Conservation (phyloP, 1,140 invertebrate species). For the Eciton burchellii region DNA sequence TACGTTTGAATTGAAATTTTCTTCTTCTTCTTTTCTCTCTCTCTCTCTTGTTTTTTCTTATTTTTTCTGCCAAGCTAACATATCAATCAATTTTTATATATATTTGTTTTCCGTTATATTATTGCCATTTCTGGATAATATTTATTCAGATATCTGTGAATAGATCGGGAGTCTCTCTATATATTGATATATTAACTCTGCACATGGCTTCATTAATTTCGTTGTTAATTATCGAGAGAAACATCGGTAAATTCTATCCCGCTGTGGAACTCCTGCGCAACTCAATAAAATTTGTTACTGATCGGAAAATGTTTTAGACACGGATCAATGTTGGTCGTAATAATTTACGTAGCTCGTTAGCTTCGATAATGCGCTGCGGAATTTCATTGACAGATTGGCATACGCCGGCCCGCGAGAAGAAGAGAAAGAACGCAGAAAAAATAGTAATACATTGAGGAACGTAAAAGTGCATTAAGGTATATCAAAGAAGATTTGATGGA, state of each 20-base stretch:
- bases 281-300: neutral
- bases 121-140: neutral
- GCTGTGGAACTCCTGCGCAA: neutral
- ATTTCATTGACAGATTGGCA: slow-evolving; percentile 25
- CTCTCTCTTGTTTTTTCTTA: too few relatives aligned
- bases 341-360: slow-evolving; percentile 24
- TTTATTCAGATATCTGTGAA: slow-evolving; percentile 1
- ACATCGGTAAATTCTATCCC: neutral
- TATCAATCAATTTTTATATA: neutral
- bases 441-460: neutral
- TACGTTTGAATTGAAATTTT: too few relatives aligned
- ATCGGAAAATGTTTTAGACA: slow-evolving; percentile 18
- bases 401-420: neutral
- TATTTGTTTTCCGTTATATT: neutral
- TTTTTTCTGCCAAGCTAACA: too few relatives aligned
- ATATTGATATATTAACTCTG: slow-evolving; percentile 33
- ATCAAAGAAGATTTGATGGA: slow-evolving; percentile 6
- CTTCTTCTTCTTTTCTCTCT: too few relatives aligned
- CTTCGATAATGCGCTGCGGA: neutral
- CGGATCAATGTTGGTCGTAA: slow-evolving; percentile 24
- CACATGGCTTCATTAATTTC: slow-evolving; percentile 1
- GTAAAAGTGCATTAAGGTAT: neutral
- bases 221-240: slow-evolving; percentile 24
- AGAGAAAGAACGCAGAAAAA: neutral
- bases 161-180: neutral